Conservation (phyloP, 2,113 vertebrate species). For the Marcusenius ussheri region DNA sequence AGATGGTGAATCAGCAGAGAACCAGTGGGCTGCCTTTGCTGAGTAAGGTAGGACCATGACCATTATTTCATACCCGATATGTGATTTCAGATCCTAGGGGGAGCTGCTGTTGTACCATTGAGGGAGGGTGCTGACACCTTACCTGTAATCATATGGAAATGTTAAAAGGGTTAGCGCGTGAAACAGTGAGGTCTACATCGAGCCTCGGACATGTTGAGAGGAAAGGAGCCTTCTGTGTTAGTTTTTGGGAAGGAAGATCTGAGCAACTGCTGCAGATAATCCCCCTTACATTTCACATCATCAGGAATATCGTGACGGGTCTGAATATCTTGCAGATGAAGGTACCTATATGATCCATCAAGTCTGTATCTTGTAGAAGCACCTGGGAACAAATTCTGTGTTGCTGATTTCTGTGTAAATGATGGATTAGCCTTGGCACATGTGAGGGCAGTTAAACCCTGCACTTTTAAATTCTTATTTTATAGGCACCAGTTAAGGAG, state of each 20-base stretch:
- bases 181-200: not conserved
- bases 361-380: not conserved
- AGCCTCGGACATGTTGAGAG: not conserved
- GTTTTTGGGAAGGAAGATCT: not conserved
- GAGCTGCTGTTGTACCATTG: not conserved
- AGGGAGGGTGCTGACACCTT: not conserved
- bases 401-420: not conserved
- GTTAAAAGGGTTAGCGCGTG: not conserved
- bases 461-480: not conserved
- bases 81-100: not conserved
- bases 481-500: not conserved
- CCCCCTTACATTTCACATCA: not conserved
- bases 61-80: not conserved
- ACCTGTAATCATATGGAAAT: not conserved
- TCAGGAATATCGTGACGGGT: not conserved
- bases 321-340: not conserved
- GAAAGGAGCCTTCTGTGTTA: not conserved
- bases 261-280: not conserved
- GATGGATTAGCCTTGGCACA: not conserved
- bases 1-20: constrained; percentile 38
- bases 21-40: constrained; percentile 44
- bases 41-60: constrained; percentile 42
- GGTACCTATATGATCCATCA: not conserved
- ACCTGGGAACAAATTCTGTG: not conserved
- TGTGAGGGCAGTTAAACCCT: not conserved